A percentile compares a stretch with the other conserved stretches of the same genome.
These are phyloP conservation scores for Ectemnius lituratus DNA, from an alignment of 2,888 invertebrate species.

Conservation along the genomic window DNA sequence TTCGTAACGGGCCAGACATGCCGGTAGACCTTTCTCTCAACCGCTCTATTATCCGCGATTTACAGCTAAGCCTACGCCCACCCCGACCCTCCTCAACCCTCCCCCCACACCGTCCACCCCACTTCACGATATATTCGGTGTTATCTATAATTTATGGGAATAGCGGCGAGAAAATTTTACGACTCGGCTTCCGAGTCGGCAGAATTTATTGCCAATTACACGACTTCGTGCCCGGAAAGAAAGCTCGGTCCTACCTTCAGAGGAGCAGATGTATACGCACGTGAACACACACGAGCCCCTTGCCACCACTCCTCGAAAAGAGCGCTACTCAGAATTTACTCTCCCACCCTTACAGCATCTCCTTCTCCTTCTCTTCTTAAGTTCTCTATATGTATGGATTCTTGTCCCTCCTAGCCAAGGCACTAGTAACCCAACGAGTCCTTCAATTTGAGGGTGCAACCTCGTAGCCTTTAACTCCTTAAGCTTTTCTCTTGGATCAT, in stretches of 20 bases:
- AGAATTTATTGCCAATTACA: conserved; percentile 64
- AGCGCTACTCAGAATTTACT: too few species aligned
- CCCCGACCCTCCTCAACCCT: conserved; percentile 6
- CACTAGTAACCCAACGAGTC: background rate
- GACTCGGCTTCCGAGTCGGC: conserved; percentile 48
- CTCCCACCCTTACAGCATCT: background rate
- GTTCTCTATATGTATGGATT: conserved; percentile 27
- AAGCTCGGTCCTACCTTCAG: conserved; percentile 46
- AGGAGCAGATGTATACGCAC: conserved; percentile 46
- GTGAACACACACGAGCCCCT: conserved; percentile 32
- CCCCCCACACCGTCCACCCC: too few species aligned
- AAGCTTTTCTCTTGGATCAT: conserved; percentile 3
- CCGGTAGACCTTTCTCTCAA: conserved; percentile 29
- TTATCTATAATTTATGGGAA: conserved; percentile 65
- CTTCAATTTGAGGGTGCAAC: conserved; percentile 31
- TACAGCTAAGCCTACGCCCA: conserved; percentile 53
- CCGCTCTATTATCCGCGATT: conserved; percentile 53
- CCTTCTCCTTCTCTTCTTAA: conserved; percentile 1
- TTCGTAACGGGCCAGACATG: background rate
- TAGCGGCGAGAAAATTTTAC: conserved; percentile 63
- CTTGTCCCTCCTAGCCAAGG: conserved; percentile 15
- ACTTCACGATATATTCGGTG: conserved; percentile 27
- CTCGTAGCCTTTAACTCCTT: background rate
- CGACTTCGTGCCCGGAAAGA: conserved; percentile 63
- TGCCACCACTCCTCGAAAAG: conserved; percentile 6